Evolutionary conservation across 2,888 invertebrate species (phyloP).

Genomic region (Plebejus melissa): DNA sequence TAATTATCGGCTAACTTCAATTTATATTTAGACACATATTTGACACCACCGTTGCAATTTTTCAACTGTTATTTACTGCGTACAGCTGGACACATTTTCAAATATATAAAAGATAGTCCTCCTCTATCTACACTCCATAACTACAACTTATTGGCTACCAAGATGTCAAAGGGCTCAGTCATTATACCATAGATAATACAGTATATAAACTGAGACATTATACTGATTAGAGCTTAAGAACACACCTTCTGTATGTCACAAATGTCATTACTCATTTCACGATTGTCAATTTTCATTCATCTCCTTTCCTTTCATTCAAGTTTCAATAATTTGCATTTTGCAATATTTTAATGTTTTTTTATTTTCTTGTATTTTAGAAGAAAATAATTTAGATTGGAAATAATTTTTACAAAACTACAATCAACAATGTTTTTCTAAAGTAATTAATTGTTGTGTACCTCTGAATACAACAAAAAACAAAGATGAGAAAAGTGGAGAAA

Average conservation of each 20-base stretch:
- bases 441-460: neutral
- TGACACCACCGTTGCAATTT: too few relatives aligned
- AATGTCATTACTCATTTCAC: neutral
- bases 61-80: too few relatives aligned
- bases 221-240: too few relatives aligned
- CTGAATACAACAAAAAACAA: slow-evolving; percentile 33
- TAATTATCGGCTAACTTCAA: too few relatives aligned
- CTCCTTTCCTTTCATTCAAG: slow-evolving; percentile 29
- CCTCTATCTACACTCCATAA: too few relatives aligned
- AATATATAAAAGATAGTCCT: too few relatives aligned
- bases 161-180: too few relatives aligned
- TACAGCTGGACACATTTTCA: too few relatives aligned
- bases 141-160: too few relatives aligned
- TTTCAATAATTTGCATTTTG: slow-evolving; percentile 38
- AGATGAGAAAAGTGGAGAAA: slow-evolving; percentile 33
- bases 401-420: neutral
- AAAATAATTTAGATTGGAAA: neutral
- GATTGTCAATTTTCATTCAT: slow-evolving; percentile 9
- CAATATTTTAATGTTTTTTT: slow-evolving; percentile 20
- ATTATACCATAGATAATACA: too few relatives aligned
- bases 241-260: neutral
- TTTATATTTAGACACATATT: too few relatives aligned
- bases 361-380: neutral
- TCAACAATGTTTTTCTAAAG: neutral
- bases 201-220: too few relatives aligned